Evolutionary conservation across 2,888 invertebrate genomes (phyloP), one percentile per base, ranked within the genome.

Genomic region (Spicauda simplicius): DNA sequence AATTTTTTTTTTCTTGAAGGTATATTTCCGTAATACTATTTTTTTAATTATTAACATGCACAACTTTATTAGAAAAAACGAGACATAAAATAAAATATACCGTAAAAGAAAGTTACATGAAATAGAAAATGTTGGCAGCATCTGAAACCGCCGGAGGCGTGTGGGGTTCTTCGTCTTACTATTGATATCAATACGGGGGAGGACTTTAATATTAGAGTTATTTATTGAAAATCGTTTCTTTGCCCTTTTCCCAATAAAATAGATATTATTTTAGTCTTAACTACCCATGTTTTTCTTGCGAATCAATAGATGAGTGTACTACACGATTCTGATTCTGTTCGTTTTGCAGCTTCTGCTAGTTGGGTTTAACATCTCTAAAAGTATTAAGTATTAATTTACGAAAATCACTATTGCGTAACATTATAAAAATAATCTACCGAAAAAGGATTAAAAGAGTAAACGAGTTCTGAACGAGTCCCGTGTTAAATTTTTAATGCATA

Each of bases 191-290:
- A 89, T 90, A 87, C 82, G 82, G 85, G 90, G 89, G 89, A 90
- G 87, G 84, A 85, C 85, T 85, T 83, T 90, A 90, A 92, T 93
- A 93, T 92, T 88, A 88, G 85, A 89, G 88, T 89, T 92, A 91
- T 91, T 90, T 90, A 91, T 91, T 90, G 92, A 86, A 90, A 89
- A 90, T 88, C 88, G 88, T 82, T 91, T 86, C 85, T 85, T 83
- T 84, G 81, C 82, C 84, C 81, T 83, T 77, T n/a, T 76, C 79
- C 76, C 77, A 73, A 83, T 81, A 81, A 82, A 85, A 84, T 83
- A 83, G 14, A 41, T 14, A 41, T 41, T 41, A 86, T 87, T 84
- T 82, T 77, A 77, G 68, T 80, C 76, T 80, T 76, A 72, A 69
- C 68, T 64, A 33, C 8, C 6, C 8, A 8, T 33, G 8, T 70